phyloP scores from a whole-genome alignment of 2,888 invertebrate species.

The Meloe dianella region DNA sequence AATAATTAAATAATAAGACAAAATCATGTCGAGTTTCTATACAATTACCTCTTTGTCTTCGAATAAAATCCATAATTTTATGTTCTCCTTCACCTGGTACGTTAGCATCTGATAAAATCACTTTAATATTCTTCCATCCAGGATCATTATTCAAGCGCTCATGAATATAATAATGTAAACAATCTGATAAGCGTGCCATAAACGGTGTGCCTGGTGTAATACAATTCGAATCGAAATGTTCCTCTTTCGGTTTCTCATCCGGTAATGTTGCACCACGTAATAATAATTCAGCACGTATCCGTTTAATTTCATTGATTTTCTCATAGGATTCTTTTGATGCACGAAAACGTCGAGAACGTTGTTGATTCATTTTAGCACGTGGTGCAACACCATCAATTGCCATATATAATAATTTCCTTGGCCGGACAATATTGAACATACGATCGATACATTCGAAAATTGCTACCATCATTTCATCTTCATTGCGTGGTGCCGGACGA shows the following conservation, averaged over 20 bases:
- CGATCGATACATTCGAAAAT: slow-evolving; percentile 99
- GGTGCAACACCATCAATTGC: slow-evolving; percentile 99
- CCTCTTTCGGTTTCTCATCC: slow-evolving; percentile 86
- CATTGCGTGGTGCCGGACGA: slow-evolving; percentile 95
- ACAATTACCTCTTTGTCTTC: slow-evolving; percentile 96
- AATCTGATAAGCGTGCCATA: slow-evolving; percentile 87
- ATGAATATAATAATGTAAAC: slow-evolving; percentile 88
- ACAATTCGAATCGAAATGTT: slow-evolving; percentile 98
- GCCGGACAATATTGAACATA: slow-evolving; percentile 89
- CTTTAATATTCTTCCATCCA: slow-evolving; percentile 91
- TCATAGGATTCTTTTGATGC: slow-evolving; percentile 94
- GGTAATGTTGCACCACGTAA: slow-evolving; percentile 78
- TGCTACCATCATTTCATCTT: slow-evolving; percentile 99
- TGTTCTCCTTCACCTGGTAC: slow-evolving; percentile 85
- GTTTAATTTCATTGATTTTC: slow-evolving; percentile 83
- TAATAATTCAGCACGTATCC: slow-evolving; percentile 76
- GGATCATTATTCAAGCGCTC: slow-evolving; percentile 90
- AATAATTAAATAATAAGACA: too few relatives aligned
- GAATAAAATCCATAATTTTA: slow-evolving; percentile 99
- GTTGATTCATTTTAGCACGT: slow-evolving; percentile 99
- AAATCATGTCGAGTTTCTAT: too few relatives aligned
- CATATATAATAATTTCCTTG: slow-evolving; percentile 95
- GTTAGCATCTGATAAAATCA: slow-evolving; percentile 97
- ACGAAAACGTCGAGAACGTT: slow-evolving; percentile 93
- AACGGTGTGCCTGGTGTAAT: slow-evolving; percentile 99